Evolutionary conservation across 2,113 vertebrate genomes (phyloP).

Genomic region (Rhinopomastus cyanomelas): DNA sequence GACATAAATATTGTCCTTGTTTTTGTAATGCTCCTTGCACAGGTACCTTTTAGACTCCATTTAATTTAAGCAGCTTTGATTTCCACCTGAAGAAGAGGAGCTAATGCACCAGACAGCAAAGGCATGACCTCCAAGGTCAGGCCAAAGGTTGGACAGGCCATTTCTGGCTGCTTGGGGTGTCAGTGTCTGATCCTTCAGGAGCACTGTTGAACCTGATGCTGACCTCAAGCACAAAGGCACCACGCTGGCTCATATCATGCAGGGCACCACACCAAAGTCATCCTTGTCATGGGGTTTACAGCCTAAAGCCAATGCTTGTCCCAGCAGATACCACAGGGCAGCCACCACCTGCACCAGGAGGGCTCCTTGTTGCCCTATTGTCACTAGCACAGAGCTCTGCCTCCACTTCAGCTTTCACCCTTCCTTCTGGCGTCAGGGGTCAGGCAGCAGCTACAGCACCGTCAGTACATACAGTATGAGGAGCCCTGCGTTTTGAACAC

Average conservation of each 20-base stretch:
- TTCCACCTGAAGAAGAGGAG: neutral
- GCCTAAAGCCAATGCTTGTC: neutral
- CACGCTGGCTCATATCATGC: accelerated
- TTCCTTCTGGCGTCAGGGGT: neutral
- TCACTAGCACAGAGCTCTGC: neutral
- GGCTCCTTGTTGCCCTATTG: neutral
- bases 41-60: neutral
- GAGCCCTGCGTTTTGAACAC: conserved; percentile 60
- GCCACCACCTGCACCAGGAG: neutral
- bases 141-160: neutral
- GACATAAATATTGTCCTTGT: neutral
- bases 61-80: too few relatives aligned
- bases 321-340: neutral
- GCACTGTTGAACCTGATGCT: accelerated
- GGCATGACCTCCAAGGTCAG: neutral
- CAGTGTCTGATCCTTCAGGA: neutral
- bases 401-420: neutral
- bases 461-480: conserved; percentile 42
- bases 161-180: neutral
- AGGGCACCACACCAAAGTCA: neutral
- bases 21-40: neutral
- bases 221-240: neutral
- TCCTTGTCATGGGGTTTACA: neutral
- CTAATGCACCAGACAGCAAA: neutral
- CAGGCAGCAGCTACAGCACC: conserved; percentile 23